Base-by-base conservation (phyloP, 2,797 vertebrate species). In the Melanotaenia boesemani region DNA sequence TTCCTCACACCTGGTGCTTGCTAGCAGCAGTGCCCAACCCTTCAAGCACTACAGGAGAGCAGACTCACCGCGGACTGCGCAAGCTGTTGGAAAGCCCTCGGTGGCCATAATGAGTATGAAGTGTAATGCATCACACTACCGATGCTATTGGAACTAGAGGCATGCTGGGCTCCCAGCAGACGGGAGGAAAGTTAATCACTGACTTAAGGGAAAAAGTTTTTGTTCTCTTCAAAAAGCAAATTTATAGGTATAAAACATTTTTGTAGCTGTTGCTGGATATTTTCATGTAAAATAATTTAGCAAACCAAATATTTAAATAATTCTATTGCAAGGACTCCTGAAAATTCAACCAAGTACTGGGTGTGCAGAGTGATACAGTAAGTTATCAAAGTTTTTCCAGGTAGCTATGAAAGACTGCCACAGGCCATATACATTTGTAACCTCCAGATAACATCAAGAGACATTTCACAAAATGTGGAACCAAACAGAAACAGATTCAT, bases 31-130 rank as follows among this genome's bases (percentile, higher is more conserved):
- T 77, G 85, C 92, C 88, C 79, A 63, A 85, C 73, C 92, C 93
- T 91, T 71, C 44, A 79, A 86, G 82, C 85, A 78, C 93, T 91
- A 89, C 93, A 87, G 94, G 94, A 94, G 94, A 93, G 92, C 89
- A 84, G 77, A 91, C 94, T 92, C 94, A 94, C 91, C 81, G 85
- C 87, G 86, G 92, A 95, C 89, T 74, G 83, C 41, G 77, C 92
- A 94, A 96, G 94, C 94, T 95, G 94, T 91, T 94, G 84, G 89
- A 91, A 88, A 86, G 88, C 86, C 86, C 88, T 74, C 32, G 79
- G 89, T 83, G 87, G 75, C 72, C 74, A 68, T 85, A 83, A 89
- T 88, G 86, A 88, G 83, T 86, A 84, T 24, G 26, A 24, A 46
- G 69, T 67, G 80, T 79, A 85, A 91, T 91, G 84, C 57, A 92